Evolutionary conservation across 2,888 invertebrate species (phyloP), one percentile per base, ranked within the genome.

Genomic region (Chrysomela aeneicollis): DNA sequence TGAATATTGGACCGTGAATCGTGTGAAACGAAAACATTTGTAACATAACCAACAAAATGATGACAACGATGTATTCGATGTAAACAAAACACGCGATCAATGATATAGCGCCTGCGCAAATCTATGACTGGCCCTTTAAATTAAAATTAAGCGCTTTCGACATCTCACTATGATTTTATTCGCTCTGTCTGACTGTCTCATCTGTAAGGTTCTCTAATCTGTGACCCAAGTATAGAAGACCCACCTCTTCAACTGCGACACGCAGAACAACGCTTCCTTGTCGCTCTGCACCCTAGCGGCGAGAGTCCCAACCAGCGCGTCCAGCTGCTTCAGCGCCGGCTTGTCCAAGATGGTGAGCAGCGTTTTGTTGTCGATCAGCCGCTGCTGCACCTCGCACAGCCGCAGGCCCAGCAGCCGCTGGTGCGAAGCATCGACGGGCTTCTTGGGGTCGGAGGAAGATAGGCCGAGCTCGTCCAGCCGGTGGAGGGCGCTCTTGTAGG

Each of bases 311-410:
- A 89, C 87, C 66, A 95, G 85, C 1, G 87, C 86, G 18, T 86
- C 84, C 59, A 96, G 85, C 81, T 93, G 92, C 76, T 93, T 89
- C 73, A 95, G 81, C 2, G 90, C 90, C 30, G 92, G 91, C 79
- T 93, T 93, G 78, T 93, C 93, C 73, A 95, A 85, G 64, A 93
- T 90, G 51, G 95, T 95, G 67, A 95, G 85, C 37, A 96, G 84
- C 0, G 94, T 92, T 83, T 95, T 95, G 84, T 97, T 96, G 84
- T 95, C 95, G 76, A 96, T 95, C 60, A 97, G 86, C 0, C 96
- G 85, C 72, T 94, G 90, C 81, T 96, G 95, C 2, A 97, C 94
- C 79, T 96, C 95, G 8, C 89, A 88, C 77, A 93, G 92, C 57
- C 90, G 90, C 62, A 95, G 86, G 55, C 94, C 92, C 69, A 97